Conservation (phyloP, 2,888 invertebrate genomes). For the Polydrusus pterygomalis region DNA sequence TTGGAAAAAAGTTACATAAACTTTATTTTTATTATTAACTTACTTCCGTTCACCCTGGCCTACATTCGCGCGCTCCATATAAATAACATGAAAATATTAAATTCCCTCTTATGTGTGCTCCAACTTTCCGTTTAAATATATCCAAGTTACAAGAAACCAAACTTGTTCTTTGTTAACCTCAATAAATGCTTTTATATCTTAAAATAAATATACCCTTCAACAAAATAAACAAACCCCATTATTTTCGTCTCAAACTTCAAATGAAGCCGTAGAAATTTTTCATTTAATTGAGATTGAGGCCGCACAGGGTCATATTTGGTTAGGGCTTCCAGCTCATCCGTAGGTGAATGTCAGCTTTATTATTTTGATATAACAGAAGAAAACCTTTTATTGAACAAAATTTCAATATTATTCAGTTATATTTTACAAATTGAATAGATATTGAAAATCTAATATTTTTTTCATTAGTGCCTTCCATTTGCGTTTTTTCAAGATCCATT, state of each 20-base stretch:
- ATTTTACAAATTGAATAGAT: conserved; percentile 1
- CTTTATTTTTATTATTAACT: no score
- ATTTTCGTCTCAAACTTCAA: neutral
- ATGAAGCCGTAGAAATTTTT: neutral
- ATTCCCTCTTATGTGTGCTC: no score
- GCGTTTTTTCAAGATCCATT: no score
- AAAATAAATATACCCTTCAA: neutral
- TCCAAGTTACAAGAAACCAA: neutral
- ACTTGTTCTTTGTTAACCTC: neutral
- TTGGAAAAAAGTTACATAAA: no score
- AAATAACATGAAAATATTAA: no score
- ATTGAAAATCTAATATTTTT: neutral
- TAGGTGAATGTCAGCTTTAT: conserved; percentile 5
- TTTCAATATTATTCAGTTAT: neutral
- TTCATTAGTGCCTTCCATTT: neutral
- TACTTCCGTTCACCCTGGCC: no score
- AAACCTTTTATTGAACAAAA: neutral
- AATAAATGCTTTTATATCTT: neutral
- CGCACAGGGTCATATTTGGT: neutral
- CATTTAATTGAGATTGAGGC: neutral
- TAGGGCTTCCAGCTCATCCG: neutral
- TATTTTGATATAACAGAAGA: conserved; percentile 2
- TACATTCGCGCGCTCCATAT: no score
- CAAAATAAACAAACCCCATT: neutral
- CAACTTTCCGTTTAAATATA: neutral